Base-by-base conservation (phyloP, 2,888 invertebrate species). In the Oligia latruncula region DNA sequence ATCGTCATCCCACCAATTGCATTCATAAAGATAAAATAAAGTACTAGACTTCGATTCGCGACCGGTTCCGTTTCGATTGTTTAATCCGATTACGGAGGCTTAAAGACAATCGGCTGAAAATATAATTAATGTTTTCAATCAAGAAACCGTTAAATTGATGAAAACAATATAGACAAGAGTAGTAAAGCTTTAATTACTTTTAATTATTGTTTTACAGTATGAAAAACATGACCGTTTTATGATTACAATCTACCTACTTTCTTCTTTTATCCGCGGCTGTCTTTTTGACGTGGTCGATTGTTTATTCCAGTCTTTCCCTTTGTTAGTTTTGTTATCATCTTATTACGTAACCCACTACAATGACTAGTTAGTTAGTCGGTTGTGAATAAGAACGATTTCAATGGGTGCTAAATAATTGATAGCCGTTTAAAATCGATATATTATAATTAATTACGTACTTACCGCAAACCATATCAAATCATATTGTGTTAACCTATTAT, bases 351-450 rank as follows among this genome's bases (percentile, higher is more conserved):
- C n/a, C 40, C 23, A 49, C 17, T 15, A 71, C 74, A 82, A 70
- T 85, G 68, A 64, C 58, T 68, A 80, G 55, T 80, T 68, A 80
- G 55, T 80, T 80, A 62, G 23, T 67, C 46, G 55, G 46, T 52
- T 35, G 17, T 23, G 17, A 29, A 49, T 35, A 80, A n/a, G 77
- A n/a, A 84, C 35, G 1, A 71, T 84, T 80, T 60, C 84, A 81
- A 81, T 84, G 23, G 83, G 52, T 78, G 58, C 23, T 78, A 58
- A 81, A 68, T 64, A 49, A 43, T 29, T 58, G 58, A 43, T 83
- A 46, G 35, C 78, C 60, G 58, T 78, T 78, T 46, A 58, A 60
- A 78, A 78, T 49, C 62, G 60, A 83, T 84, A 66, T 40, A 40
- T 55, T 46, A 62, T 17, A 46, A 77, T 62, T 62, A 40, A 60